Evolutionary conservation across 2,797 vertebrate species (phyloP).

Genomic region (Thripadectes ignobilis): DNA sequence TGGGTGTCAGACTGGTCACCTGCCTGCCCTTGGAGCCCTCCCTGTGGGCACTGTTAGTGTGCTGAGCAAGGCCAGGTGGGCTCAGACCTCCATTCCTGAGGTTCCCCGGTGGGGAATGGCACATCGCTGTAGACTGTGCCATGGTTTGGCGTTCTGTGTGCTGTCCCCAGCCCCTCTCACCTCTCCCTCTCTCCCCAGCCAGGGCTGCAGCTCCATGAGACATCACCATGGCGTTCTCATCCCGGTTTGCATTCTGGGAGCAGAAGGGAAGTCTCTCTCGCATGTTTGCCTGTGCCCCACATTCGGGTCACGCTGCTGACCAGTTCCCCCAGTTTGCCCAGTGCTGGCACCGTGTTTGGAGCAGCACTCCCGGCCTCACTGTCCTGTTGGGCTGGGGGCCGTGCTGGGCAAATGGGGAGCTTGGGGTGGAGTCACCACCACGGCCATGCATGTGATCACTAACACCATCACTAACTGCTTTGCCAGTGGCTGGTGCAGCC

Average conservation of each 20-base stretch:
- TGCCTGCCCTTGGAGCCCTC: background rate
- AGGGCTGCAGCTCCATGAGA: constrained; percentile 80
- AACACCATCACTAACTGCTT: background rate
- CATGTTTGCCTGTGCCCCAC: background rate
- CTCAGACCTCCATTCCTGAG: background rate
- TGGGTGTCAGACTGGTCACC: background rate
- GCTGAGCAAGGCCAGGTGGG: background rate
- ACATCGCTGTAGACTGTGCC: fast-evolving
- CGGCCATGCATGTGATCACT: background rate
- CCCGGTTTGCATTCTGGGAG: constrained; percentile 98
- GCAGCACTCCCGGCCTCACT: background rate
- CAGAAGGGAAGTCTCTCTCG: constrained; percentile 93
- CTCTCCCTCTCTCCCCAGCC: constrained; percentile 70
- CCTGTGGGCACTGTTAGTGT: background rate
- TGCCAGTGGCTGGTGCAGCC: background rate
- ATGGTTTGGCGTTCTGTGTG: fast-evolving
- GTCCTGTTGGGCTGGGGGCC: background rate
- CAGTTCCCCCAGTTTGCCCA: background rate
- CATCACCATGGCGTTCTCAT: constrained; percentile 93
- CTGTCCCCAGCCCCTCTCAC: background rate
- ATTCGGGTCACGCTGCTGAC: background rate
- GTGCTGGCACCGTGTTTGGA: fast-evolving
- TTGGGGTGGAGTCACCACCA: background rate
- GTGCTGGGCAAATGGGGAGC: background rate
- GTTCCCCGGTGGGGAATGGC: background rate